phyloP scores from a whole-genome alignment of 1,140 invertebrate genomes.

The Drosophila sechellia region DNA sequence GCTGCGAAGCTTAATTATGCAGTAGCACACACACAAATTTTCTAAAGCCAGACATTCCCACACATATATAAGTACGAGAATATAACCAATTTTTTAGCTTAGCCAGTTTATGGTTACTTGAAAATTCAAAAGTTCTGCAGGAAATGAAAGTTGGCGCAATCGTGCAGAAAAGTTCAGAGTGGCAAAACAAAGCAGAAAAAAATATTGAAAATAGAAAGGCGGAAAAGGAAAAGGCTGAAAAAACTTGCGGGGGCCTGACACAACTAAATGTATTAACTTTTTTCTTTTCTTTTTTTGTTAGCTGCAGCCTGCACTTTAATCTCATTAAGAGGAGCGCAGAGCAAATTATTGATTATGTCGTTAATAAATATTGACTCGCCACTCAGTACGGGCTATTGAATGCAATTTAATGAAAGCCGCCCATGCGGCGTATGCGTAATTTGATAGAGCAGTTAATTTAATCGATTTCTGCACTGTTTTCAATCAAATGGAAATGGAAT shows the following conservation, averaged over 20 bases:
- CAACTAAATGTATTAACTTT: constrained; percentile 71
- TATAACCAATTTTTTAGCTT: constrained; percentile 21
- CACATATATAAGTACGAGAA: constrained; percentile 1
- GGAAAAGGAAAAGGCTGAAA: constrained; percentile 27
- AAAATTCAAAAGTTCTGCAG: constrained; percentile 69
- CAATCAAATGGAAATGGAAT: constrained; percentile 53
- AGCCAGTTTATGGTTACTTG: constrained; percentile 60
- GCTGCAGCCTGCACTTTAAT: constrained; percentile 57
- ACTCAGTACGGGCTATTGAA: constrained; percentile 65
- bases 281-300: constrained; percentile 18
- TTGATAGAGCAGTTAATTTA: constrained; percentile 68
- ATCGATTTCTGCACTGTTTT: constrained; percentile 48
- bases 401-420: constrained; percentile 61
- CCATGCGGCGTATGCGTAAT: constrained; percentile 59
- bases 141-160: constrained; percentile 75
- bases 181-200: constrained; percentile 28
- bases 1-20: constrained; percentile 66
- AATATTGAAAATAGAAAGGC: background rate
- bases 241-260: constrained; percentile 29
- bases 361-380: constrained; percentile 76
- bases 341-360: constrained; percentile 73
- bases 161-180: constrained; percentile 69
- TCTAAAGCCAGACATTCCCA: background rate
- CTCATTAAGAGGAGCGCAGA: constrained; percentile 46
- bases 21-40: constrained; percentile 33